Percentiles rank a stretch among this genome's conserved stretches.
Evolutionary conservation across 2,797 vertebrate species (phyloP).

Genomic region (Bradypodion ventrale): DNA sequence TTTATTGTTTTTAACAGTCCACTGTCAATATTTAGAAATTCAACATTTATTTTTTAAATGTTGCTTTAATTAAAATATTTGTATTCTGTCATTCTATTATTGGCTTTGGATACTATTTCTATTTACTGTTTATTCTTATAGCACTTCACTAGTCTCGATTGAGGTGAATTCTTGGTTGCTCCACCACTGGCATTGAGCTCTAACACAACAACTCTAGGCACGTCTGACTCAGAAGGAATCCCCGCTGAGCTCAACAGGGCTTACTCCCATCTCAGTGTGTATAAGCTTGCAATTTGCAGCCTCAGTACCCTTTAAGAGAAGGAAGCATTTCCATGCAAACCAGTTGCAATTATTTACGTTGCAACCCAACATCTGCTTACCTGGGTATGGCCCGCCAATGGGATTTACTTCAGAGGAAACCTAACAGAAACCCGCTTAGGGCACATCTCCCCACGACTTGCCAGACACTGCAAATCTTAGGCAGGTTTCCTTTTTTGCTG

Average conservation of each 20-base stretch:
- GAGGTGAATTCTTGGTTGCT: too few species aligned
- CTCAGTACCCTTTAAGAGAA: too few species aligned
- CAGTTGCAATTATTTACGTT: background rate
- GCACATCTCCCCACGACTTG: too few species aligned
- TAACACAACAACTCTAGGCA: background rate
- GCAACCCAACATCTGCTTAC: background rate
- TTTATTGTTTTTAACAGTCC: too few species aligned
- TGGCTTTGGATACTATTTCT: too few species aligned
- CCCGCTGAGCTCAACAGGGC: background rate
- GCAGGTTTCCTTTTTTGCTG: too few species aligned
- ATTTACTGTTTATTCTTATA: background rate
- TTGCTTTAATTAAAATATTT: background rate
- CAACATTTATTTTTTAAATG: background rate
- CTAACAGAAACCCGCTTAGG: too few species aligned
- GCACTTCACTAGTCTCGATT: background rate
- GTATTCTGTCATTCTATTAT: background rate
- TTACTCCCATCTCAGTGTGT: background rate
- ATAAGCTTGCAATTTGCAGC: too few species aligned
- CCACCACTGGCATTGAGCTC: background rate
- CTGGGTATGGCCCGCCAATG: background rate
- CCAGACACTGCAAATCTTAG: background rate
- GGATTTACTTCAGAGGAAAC: background rate
- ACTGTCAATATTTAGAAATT: background rate
- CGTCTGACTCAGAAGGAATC: background rate
- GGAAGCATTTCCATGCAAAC: background rate